Percentiles rank a stretch among this genome's conserved stretches.
These are phyloP conservation scores for Rotaria magnacalcarata DNA, from an alignment of 2,888 invertebrate species.

Conservation along the genomic window DNA sequence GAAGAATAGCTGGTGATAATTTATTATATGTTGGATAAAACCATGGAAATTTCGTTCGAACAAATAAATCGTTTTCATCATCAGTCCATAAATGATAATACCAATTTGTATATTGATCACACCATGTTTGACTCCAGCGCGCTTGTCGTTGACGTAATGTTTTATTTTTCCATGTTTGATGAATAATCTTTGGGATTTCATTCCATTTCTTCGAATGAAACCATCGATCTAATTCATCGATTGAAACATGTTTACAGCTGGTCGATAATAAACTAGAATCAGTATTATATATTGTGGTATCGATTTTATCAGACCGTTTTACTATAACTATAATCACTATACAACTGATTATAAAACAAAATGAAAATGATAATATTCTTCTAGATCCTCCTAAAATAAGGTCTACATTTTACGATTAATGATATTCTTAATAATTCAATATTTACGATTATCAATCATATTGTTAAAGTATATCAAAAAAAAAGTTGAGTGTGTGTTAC, in stretches of 20 bases:
- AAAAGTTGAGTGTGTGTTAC: not conserved
- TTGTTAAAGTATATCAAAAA: not conserved
- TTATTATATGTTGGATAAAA: slow-evolving; percentile 1
- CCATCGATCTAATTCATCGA: not conserved
- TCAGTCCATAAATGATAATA: slow-evolving; percentile 32
- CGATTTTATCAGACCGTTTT: not conserved
- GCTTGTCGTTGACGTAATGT: not conserved
- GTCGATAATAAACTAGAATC: not conserved
- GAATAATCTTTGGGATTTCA: slow-evolving; percentile 3
- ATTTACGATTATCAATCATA: not conserved
- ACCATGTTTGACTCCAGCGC: slow-evolving; percentile 11
- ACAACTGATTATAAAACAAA: not conserved
- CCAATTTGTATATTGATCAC: slow-evolving; percentile 13
- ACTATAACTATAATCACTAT: not conserved
- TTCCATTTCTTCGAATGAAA: not conserved
- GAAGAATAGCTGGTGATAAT: slow-evolving; percentile 29
- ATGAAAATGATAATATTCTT: not conserved
- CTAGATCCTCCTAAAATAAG: not conserved
- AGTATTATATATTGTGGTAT: not conserved
- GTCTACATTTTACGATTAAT: not conserved
- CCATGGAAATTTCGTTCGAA: slow-evolving; percentile 21
- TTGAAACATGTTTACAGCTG: not conserved
- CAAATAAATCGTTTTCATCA: slow-evolving; percentile 29
- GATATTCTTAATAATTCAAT: not conserved
- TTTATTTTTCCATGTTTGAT: slow-evolving; percentile 29